A percentile compares a stretch with the other conserved stretches of the same genome.
phyloP scores from a whole-genome alignment of 2,888 invertebrate genomes.

The Brenthis daphne region DNA sequence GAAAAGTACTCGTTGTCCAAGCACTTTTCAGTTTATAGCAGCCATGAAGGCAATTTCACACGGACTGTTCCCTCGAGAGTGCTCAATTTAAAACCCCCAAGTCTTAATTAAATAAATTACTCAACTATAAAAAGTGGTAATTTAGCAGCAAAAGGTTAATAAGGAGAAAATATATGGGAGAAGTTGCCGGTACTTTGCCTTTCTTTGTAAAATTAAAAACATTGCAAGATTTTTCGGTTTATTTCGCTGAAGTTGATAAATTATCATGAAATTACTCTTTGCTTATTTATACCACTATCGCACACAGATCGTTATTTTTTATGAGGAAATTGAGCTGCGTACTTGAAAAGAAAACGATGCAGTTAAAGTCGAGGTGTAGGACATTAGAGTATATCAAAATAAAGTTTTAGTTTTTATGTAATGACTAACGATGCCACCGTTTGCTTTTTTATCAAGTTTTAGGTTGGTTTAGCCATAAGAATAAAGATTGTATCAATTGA shows the following conservation, averaged over 20 bases:
- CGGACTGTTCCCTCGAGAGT: conserved; percentile 28
- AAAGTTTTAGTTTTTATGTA: no score
- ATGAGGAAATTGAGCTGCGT: conserved; percentile 2
- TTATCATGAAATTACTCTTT: background rate
- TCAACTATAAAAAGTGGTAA: conserved; percentile 22
- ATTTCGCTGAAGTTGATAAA: conserved; percentile 4
- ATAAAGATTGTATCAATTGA: no score
- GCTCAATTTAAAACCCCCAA: conserved; percentile 27
- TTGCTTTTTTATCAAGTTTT: no score
- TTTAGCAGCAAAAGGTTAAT: conserved; percentile 28
- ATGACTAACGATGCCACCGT: no score
- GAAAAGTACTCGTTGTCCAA: conserved; percentile 26
- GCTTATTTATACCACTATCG: conserved; percentile 4
- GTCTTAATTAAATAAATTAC: conserved; percentile 36
- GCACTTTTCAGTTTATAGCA: conserved; percentile 32
- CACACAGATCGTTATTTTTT: conserved; percentile 12
- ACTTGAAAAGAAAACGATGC: conserved; percentile 11
- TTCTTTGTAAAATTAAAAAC: conserved; percentile 14
- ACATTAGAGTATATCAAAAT: no score
- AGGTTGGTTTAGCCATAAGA: no score
- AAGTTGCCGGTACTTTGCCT: conserved; percentile 13
- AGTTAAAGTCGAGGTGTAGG: background rate
- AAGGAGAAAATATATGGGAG: conserved; percentile 19
- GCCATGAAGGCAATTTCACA: conserved; percentile 34
- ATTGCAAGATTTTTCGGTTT: background rate